Evolutionary conservation across 1,140 invertebrate species (phyloP).

Genomic region (Drosophila sp.): DNA sequence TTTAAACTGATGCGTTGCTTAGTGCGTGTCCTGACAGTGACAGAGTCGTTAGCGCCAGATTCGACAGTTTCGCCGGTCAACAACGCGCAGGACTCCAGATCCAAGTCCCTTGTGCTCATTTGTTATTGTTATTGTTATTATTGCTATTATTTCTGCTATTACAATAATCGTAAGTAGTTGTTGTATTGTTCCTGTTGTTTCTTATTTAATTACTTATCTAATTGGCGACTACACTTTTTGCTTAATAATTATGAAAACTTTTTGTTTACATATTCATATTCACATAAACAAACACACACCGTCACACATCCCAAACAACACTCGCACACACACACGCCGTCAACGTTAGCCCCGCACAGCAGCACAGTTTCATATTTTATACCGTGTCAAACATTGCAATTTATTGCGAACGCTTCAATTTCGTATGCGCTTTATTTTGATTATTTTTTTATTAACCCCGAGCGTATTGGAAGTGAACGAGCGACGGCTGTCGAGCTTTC

Average conservation of each 20-base stretch:
- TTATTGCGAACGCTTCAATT: slow-evolving; percentile 35
- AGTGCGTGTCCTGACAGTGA: slow-evolving; percentile 71
- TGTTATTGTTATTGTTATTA: slow-evolving; percentile 34
- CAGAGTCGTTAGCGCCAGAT: slow-evolving; percentile 21
- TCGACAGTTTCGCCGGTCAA: slow-evolving; percentile 54
- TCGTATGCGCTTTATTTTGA: slow-evolving; percentile 13
- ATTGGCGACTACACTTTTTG: slow-evolving; percentile 36
- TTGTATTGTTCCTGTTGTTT: slow-evolving; percentile 5
- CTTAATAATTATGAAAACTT: slow-evolving; percentile 36
- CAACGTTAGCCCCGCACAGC: slow-evolving; percentile 37
- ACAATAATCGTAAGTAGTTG: background rate
- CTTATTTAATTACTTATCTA: slow-evolving; percentile 5
- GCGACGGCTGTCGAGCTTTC: slow-evolving; percentile 28
- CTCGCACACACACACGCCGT: slow-evolving; percentile 39
- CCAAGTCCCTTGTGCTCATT: slow-evolving; percentile 63
- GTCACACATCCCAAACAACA: slow-evolving; percentile 25
- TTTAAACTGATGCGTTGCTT: slow-evolving; percentile 75
- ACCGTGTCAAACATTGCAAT: slow-evolving; percentile 52
- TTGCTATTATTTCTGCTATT: background rate
- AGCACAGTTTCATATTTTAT: slow-evolving; percentile 42
- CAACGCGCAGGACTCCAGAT: slow-evolving; percentile 68
- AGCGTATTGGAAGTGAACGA: slow-evolving; percentile 11
- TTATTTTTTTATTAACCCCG: slow-evolving; percentile 14
- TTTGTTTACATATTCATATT: slow-evolving; percentile 46
- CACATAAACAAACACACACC: slow-evolving; percentile 35